Base-by-base conservation (phyloP, 2,888 invertebrate species). In the Halictus ligatus region DNA sequence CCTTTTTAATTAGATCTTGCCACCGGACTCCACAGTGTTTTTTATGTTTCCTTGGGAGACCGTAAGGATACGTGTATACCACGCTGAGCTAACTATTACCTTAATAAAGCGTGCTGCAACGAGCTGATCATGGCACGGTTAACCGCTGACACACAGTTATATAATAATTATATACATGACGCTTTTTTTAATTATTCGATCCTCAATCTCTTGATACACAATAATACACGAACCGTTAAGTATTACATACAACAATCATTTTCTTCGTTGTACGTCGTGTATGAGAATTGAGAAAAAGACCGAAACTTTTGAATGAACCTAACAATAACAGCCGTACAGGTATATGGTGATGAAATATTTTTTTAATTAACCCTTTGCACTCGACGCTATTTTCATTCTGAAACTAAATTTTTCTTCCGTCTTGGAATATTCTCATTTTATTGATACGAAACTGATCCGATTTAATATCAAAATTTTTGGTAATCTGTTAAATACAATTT, bases 1-100 rank as follows among this genome's bases (percentile, higher is more conserved):
- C n/a, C 21, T 43, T 84, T 85, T 86, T 89, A 90, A 90, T 90
- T 90, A 81, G 88, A 85, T 78, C 82, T 29, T 35, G 78, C 76
- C 79, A 80, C 35, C 73, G n/a, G 75, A 77, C 75, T 60, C 81
- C 78, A 73, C 54, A 54, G 15, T 50, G 43, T 78, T 78, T 75
- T 83, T 85, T 81, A 81, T 64, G 69, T 80, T 78, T 48, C 67
- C 72, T 21, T 72, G 77, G 60, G 48, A 77, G 3, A 58, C 64
- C 0, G 64, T 54, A 25, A 13, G 64, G 67, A 50, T 75, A 29
- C 29, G 21, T 73, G 18, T 50, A 69, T 81, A 74, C 71, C 25
- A 58, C 46, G 21, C 50, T 29, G 35, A 72, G 71, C 48, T 75
- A 75, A 48, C 13, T 76, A 54, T 71, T 29, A 67, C 46, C 50